Evolutionary conservation across 2,888 invertebrate genomes (phyloP), one percentile per base, ranked within the genome.

Genomic region (Plebejus anna): DNA sequence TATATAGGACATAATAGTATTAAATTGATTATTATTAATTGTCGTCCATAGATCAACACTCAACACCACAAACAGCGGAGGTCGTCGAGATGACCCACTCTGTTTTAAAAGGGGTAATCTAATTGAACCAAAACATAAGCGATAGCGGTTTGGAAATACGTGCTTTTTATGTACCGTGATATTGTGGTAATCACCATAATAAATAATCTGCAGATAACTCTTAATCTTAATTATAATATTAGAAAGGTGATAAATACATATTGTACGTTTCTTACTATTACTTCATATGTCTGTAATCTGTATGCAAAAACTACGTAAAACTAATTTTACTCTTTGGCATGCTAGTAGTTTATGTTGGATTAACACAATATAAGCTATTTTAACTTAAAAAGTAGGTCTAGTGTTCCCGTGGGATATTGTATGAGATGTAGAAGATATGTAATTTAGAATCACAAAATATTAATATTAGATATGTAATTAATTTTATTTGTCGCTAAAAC

Each of bases 11-110:
- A 78, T 81, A 80, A 83, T 81, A 79, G 76, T 79, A 81, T 84
- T 84, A 85, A 87, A 85, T 83, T 86, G 89, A 92, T 91, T 90
- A 90, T 90, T 91, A 92, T 91, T 92, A 92, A 92, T 92, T 90
- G 88, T 79, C 76, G 82, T 82, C 80, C 80, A 78, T 80, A 76
- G 82, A 85, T 84, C 79, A 32, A 80, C 82, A 76, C 76, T 76
- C 76, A 38, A 76, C 81, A 80, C 7, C 4, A 82, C 7, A 75
- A 77, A 77, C 42, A 70, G 42, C 70, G 28, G 51, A 61, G 47
- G 75, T 71, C 76, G 76, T 59, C 7, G 5, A 32, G 75, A 70
- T 77, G 79, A 81, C 80, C 79, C 78, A 77, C 76, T 79, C 78
- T 77, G 79, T 79, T 81, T 77, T 75, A 78, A 47, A 80, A 81